Percentiles rank a stretch among this genome's conserved stretches.
These are phyloP conservation scores for Herpetotheres cachinnans DNA, from an alignment of 2,113 vertebrate genomes.

Conservation along the genomic window DNA sequence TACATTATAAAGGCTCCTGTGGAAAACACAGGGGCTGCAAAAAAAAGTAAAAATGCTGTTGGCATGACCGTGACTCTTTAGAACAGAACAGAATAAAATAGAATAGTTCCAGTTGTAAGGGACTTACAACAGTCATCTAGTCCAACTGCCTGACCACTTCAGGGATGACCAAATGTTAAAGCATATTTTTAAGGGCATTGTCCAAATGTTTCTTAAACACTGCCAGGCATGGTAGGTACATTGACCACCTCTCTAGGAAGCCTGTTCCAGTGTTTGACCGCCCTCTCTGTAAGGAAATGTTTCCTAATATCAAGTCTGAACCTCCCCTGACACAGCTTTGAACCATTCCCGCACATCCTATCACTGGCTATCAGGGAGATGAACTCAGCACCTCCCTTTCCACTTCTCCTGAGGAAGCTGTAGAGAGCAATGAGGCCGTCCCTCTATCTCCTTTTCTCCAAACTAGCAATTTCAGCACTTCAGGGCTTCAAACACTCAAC, in stretches of 20 bases:
- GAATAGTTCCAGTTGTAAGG: not conserved
- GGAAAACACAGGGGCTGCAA: not conserved
- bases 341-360: rapidly evolving
- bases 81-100: not conserved
- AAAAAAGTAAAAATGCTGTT: not conserved
- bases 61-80: not conserved
- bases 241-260: not conserved
- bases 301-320: not conserved
- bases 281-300: not conserved
- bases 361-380: not conserved
- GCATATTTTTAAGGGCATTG: not conserved
- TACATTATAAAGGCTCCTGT: not conserved
- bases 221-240: rapidly evolving
- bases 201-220: not conserved
- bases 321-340: not conserved
- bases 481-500: not conserved
- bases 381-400: not conserved
- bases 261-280: not conserved
- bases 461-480: not conserved
- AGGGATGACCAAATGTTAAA: not conserved
- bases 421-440: not conserved
- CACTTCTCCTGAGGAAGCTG: not conserved
- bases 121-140: not conserved
- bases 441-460: not conserved
- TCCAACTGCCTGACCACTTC: not conserved